phyloP scores from a whole-genome alignment of 2,113 vertebrate species.

The Chaenogobius annularis region DNA sequence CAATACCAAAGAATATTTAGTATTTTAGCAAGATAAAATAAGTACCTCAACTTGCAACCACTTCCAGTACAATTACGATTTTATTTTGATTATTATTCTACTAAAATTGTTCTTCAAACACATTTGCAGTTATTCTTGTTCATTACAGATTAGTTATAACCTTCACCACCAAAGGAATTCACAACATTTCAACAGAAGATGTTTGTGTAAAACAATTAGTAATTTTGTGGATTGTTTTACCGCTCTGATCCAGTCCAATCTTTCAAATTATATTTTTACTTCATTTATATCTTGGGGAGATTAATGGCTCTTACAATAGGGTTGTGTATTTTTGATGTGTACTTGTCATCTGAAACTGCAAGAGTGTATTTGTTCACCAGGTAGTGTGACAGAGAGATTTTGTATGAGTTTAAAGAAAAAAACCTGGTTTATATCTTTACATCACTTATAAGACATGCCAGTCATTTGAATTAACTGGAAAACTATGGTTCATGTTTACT shows the following conservation, averaged over 20 bases:
- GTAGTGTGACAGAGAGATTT: conserved; percentile 32
- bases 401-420: conserved; percentile 17
- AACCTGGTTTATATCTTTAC: neutral
- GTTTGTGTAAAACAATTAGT: conserved; percentile 8
- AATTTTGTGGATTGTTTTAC: neutral
- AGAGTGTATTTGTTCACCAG: conserved; percentile 42
- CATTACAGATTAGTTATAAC: neutral
- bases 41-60: conserved; percentile 30
- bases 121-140: neutral
- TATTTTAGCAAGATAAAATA: conserved; percentile 10
- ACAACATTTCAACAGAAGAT: conserved; percentile 10
- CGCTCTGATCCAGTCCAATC: conserved; percentile 5
- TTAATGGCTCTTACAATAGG: neutral
- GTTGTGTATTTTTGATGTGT: conserved; percentile 1
- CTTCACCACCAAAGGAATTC: neutral
- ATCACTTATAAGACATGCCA: conserved; percentile 14
- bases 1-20: conserved; percentile 68
- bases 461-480: conserved; percentile 19
- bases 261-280: conserved; percentile 6
- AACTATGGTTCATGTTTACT: conserved; percentile 14
- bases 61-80: neutral
- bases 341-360: conserved; percentile 60
- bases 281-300: too few relatives aligned
- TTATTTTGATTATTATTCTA: neutral
- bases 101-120: neutral